Evolutionary conservation across 2,888 invertebrate genomes (phyloP), one percentile per base, ranked within the genome.

Genomic region (Brachynemurus nebulosus): DNA sequence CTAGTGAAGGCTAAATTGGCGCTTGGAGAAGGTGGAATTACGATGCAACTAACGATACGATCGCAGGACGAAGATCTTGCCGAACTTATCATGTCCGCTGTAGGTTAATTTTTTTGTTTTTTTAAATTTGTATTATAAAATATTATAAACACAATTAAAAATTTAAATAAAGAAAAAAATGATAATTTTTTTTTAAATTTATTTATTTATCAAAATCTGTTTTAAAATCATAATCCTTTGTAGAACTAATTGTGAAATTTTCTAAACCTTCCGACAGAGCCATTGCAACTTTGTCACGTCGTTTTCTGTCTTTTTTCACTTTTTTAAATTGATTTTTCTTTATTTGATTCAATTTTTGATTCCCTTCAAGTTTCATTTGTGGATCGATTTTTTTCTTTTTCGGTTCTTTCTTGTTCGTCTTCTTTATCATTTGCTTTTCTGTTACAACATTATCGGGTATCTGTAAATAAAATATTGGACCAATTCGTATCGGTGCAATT

Each of bases 31-130:
- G 74, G 72, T 21, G 83, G 85, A n/a, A 88, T 96, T 0, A 92
- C 92, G 3, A 91, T 97, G 88, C 88, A 92, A 61, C 68, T 97
- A 43, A 85, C 89, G 0, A 88, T 95, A 1, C 70, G 93, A 36
- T 86, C 91, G 17, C 82, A 85, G 11, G 80, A 90, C 62, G 78
- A 84, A 41, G 80, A 83, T 51, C 80, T 95, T 1, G 86, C 90
- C 1, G 89, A 92, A 59, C 71, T 96, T 9, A 78, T 96, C 43
- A 76, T 88, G 42, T 80, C 88, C 17, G 81, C 89, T 21, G 82
- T 92, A 52, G 90, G 86, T 60, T 91, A 80, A 56, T 40, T 34
- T 2, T 23, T 9, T 27, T 45, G 25, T 35, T 19, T 17, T 14
- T 40, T 21, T 14, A 16, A 12, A 25, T 8, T 40, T 27, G 23